These are phyloP conservation scores for Brachypteracias leptosomus DNA, from an alignment of 2,113 vertebrate genomes.

Conservation along the genomic window DNA sequence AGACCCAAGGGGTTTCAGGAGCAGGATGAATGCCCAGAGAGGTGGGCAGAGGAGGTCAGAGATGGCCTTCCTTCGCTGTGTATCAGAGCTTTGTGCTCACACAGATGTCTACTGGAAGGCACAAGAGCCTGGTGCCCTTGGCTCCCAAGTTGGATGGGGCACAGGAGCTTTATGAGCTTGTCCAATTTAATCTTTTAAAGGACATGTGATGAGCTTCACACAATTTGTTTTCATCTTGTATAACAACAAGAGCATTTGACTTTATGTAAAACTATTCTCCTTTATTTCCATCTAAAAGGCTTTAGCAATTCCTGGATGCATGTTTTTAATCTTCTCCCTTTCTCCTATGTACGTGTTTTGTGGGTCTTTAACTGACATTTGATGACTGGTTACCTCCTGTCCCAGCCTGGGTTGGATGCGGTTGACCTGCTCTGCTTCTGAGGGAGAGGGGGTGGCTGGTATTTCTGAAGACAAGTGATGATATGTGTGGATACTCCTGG, in stretches of 20 bases:
- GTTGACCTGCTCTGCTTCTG: not conserved
- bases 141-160: not conserved
- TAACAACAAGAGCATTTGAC: not conserved
- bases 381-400: not conserved
- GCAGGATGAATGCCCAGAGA: not conserved
- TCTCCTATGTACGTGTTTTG: accelerated
- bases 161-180: not conserved
- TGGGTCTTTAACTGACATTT: not conserved
- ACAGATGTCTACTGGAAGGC: not conserved
- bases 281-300: not conserved
- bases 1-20: not conserved
- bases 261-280: not conserved
- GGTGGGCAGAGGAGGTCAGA: not conserved
- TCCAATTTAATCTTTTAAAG: accelerated
- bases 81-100: not conserved
- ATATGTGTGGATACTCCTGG: not conserved
- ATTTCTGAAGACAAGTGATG: not conserved
- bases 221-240: not conserved
- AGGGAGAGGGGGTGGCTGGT: not conserved
- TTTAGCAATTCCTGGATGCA: not conserved
- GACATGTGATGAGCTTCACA: not conserved
- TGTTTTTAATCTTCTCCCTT: accelerated
- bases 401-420: not conserved
- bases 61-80: not conserved
- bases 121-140: not conserved